Conservation (phyloP, 2,888 invertebrate species). For the Coleophora deauratella region DNA sequence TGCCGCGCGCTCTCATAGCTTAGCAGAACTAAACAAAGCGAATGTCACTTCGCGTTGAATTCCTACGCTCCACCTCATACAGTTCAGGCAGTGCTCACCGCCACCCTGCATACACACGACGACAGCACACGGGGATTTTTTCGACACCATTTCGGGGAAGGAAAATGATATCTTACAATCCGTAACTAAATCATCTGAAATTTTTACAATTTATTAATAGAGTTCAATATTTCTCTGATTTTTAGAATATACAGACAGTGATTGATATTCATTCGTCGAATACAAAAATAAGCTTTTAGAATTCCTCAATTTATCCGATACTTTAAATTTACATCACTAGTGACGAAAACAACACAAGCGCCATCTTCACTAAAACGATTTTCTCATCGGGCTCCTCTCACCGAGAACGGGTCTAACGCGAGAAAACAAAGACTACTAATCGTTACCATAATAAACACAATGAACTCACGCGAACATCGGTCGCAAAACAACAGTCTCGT, state of each 20-base stretch:
- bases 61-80: conserved; percentile 13
- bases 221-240: conserved; percentile 34
- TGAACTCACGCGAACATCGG: conserved; percentile 51
- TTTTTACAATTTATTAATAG: conserved; percentile 34
- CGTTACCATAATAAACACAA: conserved; percentile 42
- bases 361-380: conserved; percentile 57
- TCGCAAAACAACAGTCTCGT: conserved; percentile 67
- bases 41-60: conserved; percentile 38
- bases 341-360: conserved; percentile 54
- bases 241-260: conserved; percentile 65
- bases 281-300: conserved; percentile 73
- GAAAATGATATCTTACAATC: conserved; percentile 60
- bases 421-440: conserved; percentile 37
- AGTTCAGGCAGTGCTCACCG: not conserved
- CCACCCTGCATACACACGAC: not conserved
- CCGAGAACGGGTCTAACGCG: conserved; percentile 44
- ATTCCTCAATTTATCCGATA: conserved; percentile 67
- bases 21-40: conserved; percentile 38
- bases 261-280: conserved; percentile 47
- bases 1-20: conserved; percentile 12
- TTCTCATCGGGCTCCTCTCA: conserved; percentile 46
- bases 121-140: conserved; percentile 39
- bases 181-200: conserved; percentile 29
- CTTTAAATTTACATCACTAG: conserved; percentile 61
- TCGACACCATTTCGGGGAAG: conserved; percentile 66